A percentile compares a stretch with the other conserved stretches of the same genome.
These are phyloP conservation scores for Papilio aristodemus DNA, from an alignment of 1,140 invertebrate genomes.

Conservation along the genomic window DNA sequence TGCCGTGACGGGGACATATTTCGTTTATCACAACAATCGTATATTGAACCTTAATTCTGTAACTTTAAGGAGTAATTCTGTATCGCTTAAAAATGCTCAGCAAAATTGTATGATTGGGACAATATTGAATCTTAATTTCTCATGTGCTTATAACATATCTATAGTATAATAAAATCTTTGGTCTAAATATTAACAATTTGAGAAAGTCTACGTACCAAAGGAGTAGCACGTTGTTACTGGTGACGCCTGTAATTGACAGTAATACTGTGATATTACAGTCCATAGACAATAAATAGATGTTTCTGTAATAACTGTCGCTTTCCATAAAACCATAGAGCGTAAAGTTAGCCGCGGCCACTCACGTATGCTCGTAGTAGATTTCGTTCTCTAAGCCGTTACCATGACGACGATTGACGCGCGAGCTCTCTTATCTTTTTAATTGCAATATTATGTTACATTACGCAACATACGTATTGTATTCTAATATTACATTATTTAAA, in stretches of 20 bases:
- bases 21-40: too few species aligned
- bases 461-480: background rate
- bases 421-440: slow-evolving; percentile 14
- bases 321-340: slow-evolving; percentile 38
- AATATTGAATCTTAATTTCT: too few species aligned
- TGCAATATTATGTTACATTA: background rate
- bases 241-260: background rate
- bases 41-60: too few species aligned
- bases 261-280: background rate
- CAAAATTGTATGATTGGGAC: too few species aligned
- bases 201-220: slow-evolving; percentile 14
- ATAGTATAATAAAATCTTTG: too few species aligned
- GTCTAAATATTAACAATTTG: background rate
- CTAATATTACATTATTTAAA: background rate
- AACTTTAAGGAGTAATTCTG: too few species aligned
- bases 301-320: slow-evolving; percentile 39
- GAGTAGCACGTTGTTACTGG: background rate
- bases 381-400: slow-evolving; percentile 47
- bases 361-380: slow-evolving; percentile 38
- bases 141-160: too few species aligned
- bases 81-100: too few species aligned
- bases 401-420: slow-evolving; percentile 39
- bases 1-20: too few species aligned
- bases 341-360: slow-evolving; percentile 25
- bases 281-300: slow-evolving; percentile 30